Percentiles rank a stretch among this genome's conserved stretches.
Conservation (phyloP, 2,888 invertebrate species). For the Volucella zonaria region DNA sequence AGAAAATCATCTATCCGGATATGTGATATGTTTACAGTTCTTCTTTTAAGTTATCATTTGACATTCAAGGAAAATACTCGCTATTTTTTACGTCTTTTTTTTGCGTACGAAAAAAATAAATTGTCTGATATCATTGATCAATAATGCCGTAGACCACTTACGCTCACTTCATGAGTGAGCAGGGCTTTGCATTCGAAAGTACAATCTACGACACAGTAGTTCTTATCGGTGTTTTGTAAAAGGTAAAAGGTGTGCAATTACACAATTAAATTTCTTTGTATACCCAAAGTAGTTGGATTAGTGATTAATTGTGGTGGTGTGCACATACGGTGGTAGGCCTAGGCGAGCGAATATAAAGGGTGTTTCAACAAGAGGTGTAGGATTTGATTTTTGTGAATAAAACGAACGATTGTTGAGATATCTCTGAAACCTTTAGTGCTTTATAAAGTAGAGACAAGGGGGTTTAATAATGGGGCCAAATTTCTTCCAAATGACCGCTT, state of each 20-base stretch:
- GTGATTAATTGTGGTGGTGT: not conserved
- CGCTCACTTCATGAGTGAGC: not conserved
- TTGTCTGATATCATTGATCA: not conserved
- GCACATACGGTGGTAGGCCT: not conserved
- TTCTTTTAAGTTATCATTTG: slow-evolving; percentile 1
- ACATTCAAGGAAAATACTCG: slow-evolving; percentile 1
- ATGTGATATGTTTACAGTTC: slow-evolving; percentile 12
- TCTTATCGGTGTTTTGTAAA: slow-evolving; percentile 9
- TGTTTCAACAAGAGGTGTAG: too few relatives aligned
- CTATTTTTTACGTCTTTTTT: slow-evolving; percentile 8
- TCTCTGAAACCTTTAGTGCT: too few relatives aligned
- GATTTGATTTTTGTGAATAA: too few relatives aligned
- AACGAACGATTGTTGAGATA: too few relatives aligned
- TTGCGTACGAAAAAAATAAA: not conserved
- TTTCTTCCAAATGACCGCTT: too few relatives aligned
- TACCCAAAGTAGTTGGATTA: not conserved
- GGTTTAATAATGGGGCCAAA: too few relatives aligned
- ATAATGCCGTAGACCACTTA: not conserved
- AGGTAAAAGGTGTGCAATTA: slow-evolving; percentile 6
- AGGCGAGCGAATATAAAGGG: too few relatives aligned
- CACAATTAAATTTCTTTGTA: slow-evolving; percentile 16
- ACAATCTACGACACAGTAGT: not conserved
- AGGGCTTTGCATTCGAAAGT: not conserved
- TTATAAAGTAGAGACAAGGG: too few relatives aligned
- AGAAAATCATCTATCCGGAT: slow-evolving; percentile 8